Base-by-base conservation (phyloP, 2,888 invertebrate genomes). In the Drosophila percnosoma region DNA sequence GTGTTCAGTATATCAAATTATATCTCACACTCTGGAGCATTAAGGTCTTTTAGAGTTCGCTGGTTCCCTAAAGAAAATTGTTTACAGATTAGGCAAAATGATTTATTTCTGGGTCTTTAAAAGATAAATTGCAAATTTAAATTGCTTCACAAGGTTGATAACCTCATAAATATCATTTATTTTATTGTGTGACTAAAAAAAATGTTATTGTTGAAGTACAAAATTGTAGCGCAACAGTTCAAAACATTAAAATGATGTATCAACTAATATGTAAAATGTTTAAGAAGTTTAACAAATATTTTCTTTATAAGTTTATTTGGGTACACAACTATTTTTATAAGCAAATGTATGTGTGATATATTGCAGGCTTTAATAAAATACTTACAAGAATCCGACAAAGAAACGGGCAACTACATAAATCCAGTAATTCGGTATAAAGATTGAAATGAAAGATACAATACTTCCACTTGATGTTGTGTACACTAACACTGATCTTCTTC, bases 351-450 rank as follows among this genome's bases (percentile, higher is more conserved):
- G 29, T 8, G 4, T 49, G 18, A 27, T 27, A 15, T 10, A 10
- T 27, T 36, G 0, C 0, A 0, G 7, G 15, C 1, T 18, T 18
- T n/a, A 13, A 45, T 36, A 24, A 7, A 34, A 92, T 92, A 94
- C 95, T 94, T 93, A 91, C 91, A 89, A 91, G 72, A 94, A 92
- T 53, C 95, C 95, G 73, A 94, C 94, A 11, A 94, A 75, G 78
- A 94, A 94, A 73, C 95, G 91, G 5, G 94, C 77, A 29, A 93
- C 73, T 18, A 95, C 93, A 87, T 95, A 94, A 7, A 94, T 57
- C 93, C 94, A 94, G 64, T 93, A 93, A 59, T 92, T 91, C 11
- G 94, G 93, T 24, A 94, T 91, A 29, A 95, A 90, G 75, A 94
- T 94, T 6, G 95, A 94, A 21, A 93, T 71, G n/a, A 94, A 71